Conservation (phyloP, 2,797 vertebrate species). For the Pyrrhura leucotis region DNA sequence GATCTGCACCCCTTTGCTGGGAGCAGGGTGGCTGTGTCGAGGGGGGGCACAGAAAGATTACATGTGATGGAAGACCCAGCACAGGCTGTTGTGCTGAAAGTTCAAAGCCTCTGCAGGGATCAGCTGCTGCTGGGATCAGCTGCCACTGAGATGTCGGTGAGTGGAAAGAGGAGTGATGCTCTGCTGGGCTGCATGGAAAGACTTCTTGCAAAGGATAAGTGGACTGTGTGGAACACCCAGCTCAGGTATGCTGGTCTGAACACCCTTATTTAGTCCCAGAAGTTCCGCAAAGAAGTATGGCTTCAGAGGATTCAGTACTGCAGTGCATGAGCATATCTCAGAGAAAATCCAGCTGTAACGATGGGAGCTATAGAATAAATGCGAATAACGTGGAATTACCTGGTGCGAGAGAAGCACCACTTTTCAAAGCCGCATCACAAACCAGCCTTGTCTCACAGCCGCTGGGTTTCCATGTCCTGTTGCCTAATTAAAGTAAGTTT, state of each 20-base stretch:
- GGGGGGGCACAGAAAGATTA: rapidly evolving
- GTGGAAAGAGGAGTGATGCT: not conserved
- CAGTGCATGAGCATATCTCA: rapidly evolving
- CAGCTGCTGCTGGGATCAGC: not conserved
- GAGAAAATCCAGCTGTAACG: not conserved
- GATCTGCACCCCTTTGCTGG: not conserved
- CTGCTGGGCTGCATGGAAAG: not conserved
- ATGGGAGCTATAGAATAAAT: not conserved
- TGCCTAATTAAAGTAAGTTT: conserved; percentile 63
- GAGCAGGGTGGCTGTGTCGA: rapidly evolving
- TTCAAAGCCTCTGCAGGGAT: not conserved
- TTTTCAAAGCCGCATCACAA: not conserved
- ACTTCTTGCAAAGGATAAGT: not conserved
- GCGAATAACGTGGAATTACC: not conserved
- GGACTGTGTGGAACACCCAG: rapidly evolving
- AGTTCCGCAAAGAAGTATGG: not conserved
- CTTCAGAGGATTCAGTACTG: not conserved
- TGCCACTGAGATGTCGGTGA: not conserved
- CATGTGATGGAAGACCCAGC: rapidly evolving
- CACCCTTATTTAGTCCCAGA: not conserved
- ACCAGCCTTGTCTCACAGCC: conserved; percentile 17
- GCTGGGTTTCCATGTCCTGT: conserved; percentile 11
- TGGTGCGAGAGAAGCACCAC: not conserved
- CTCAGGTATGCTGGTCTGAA: too few relatives aligned
- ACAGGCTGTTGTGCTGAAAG: not conserved